phyloP scores from a whole-genome alignment of 2,797 vertebrate genomes.

The Lindbergichthys nudifrons region DNA sequence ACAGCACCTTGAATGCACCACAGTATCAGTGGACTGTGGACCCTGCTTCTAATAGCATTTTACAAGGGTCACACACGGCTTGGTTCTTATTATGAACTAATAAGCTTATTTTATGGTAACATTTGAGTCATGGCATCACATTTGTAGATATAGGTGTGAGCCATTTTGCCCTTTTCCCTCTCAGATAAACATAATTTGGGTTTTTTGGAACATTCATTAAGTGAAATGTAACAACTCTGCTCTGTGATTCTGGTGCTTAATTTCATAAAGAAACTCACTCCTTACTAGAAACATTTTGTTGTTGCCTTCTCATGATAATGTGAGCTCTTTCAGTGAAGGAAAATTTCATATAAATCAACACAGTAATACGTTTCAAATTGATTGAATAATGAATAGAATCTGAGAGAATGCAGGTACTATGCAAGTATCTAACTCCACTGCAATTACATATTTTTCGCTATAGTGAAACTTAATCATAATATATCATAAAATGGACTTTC shows the following conservation, averaged over 20 bases:
- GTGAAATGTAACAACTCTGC: background rate
- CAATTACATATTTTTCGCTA: background rate
- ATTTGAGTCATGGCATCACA: background rate
- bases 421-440: background rate
- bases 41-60: background rate
- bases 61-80: background rate
- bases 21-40: slow-evolving; percentile 3
- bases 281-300: background rate
- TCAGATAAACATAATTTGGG: background rate
- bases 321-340: background rate
- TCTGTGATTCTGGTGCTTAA: slow-evolving; percentile 8
- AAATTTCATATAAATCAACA: background rate
- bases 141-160: background rate
- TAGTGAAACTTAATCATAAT: background rate
- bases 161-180: background rate
- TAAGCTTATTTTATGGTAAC: background rate
- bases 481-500: background rate
- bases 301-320: background rate
- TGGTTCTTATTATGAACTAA: slow-evolving; percentile 15
- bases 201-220: background rate
- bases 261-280: slow-evolving; percentile 24
- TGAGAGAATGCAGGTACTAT: background rate
- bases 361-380: background rate
- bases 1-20: slow-evolving; percentile 22
- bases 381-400: background rate